phyloP scores from a whole-genome alignment of 2,113 vertebrate species.

The Stercorarius parasiticus region DNA sequence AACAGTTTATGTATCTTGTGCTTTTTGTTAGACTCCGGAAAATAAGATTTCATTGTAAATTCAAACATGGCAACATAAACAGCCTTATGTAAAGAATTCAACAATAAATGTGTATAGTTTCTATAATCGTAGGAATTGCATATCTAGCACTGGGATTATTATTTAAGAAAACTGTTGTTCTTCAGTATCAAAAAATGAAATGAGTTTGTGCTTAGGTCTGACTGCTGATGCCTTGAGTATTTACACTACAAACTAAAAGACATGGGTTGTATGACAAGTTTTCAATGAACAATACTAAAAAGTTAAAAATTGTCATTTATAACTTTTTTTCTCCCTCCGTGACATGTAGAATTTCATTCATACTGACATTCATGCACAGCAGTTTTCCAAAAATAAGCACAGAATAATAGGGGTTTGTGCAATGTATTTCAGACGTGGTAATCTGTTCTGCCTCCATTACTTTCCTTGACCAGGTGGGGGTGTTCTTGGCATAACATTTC shows the following conservation, averaged over 20 bases:
- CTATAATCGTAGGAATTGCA: not conserved
- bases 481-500: slow-evolving; percentile 61
- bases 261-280: not conserved
- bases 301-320: not conserved
- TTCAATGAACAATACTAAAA: not conserved
- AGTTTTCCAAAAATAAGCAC: not conserved
- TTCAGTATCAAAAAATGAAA: not conserved
- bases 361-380: not conserved
- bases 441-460: slow-evolving; percentile 26
- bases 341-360: not conserved
- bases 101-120: not conserved
- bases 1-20: not conserved
- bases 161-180: not conserved
- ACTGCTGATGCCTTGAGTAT: not conserved
- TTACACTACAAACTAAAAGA: not conserved
- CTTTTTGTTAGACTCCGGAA: not conserved
- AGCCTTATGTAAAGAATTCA: not conserved
- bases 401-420: not conserved
- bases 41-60: not conserved
- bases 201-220: not conserved
- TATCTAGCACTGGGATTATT: not conserved
- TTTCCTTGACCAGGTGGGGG: slow-evolving; percentile 54
- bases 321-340: not conserved
- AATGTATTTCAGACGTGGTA: not conserved
- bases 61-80: not conserved